phyloP scores from a whole-genome alignment of 2,888 invertebrate genomes.

The Carabus problematicus region DNA sequence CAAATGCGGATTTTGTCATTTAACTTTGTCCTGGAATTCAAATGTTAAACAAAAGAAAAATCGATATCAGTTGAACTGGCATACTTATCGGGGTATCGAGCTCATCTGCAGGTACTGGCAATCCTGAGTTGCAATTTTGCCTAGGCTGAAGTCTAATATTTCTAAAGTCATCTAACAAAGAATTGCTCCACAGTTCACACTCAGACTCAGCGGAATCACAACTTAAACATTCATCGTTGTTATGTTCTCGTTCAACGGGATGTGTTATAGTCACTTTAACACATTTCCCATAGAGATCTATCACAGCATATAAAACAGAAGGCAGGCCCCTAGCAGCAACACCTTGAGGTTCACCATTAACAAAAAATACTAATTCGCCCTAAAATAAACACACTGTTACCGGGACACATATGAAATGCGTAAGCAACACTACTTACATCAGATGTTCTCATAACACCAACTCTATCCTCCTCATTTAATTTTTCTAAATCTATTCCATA shows the following conservation, averaged over 20 bases:
- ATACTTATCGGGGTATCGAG: constrained; percentile 32
- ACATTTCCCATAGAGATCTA: constrained; percentile 85
- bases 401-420: not conserved
- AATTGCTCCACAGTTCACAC: constrained; percentile 38
- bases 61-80: not conserved
- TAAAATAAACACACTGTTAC: constrained; percentile 52
- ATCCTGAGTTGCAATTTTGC: constrained; percentile 21
- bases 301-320: constrained; percentile 73
- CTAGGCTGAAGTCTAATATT: constrained; percentile 36
- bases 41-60: not conserved
- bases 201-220: constrained; percentile 55
- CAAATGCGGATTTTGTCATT: not conserved
- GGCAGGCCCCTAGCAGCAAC: constrained; percentile 84
- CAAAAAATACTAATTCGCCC: constrained; percentile 85
- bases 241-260: constrained; percentile 58
- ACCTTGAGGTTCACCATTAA: constrained; percentile 89
- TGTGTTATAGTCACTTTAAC: constrained; percentile 74
- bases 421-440: constrained; percentile 62
- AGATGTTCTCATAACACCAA: constrained; percentile 84
- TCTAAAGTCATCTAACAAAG: constrained; percentile 38
- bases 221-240: constrained; percentile 60
- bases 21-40: not conserved
- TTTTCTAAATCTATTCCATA: constrained; percentile 87
- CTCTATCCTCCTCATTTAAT: constrained; percentile 80
- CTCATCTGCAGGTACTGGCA: constrained; percentile 23